phyloP scores from a whole-genome alignment of 2,888 invertebrate genomes.

The Mantis religiosa region DNA sequence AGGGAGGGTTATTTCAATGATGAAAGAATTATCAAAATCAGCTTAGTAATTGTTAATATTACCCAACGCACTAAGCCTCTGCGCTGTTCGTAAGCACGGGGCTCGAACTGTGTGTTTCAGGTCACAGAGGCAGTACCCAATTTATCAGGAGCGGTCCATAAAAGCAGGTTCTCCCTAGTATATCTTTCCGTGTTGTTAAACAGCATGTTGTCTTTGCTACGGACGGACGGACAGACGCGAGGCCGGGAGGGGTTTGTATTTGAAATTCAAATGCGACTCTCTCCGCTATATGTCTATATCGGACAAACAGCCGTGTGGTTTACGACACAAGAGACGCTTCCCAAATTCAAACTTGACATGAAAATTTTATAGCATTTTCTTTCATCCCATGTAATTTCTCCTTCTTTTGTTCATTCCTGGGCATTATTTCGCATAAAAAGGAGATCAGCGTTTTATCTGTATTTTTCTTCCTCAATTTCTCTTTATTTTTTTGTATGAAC shows the following conservation, averaged over 20 bases:
- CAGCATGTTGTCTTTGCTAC: neutral
- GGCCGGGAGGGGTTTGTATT: neutral
- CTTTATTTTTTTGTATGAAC: neutral
- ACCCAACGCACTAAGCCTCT: too few relatives aligned
- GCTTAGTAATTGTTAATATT: too few relatives aligned
- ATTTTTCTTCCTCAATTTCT: neutral
- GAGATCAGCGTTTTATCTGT: neutral
- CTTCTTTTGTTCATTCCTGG: neutral
- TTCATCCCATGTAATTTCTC: neutral
- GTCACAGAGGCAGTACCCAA: neutral
- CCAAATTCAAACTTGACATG: neutral
- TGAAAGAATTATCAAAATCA: too few relatives aligned
- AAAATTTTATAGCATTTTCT: neutral
- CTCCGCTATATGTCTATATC: neutral
- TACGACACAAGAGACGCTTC: neutral
- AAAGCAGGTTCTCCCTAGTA: neutral
- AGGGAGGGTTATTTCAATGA: too few relatives aligned
- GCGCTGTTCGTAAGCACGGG: too few relatives aligned
- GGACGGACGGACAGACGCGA: too few relatives aligned
- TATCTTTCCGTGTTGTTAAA: neutral
- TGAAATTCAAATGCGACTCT: neutral
- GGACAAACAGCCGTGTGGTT: neutral
- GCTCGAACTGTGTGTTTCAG: too few relatives aligned
- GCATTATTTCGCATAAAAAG: neutral
- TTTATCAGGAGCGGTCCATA: neutral